Evolutionary conservation across 2,888 invertebrate species (phyloP), one percentile per base, ranked within the genome.

Genomic region (Sarcophaga subvicina): DNA sequence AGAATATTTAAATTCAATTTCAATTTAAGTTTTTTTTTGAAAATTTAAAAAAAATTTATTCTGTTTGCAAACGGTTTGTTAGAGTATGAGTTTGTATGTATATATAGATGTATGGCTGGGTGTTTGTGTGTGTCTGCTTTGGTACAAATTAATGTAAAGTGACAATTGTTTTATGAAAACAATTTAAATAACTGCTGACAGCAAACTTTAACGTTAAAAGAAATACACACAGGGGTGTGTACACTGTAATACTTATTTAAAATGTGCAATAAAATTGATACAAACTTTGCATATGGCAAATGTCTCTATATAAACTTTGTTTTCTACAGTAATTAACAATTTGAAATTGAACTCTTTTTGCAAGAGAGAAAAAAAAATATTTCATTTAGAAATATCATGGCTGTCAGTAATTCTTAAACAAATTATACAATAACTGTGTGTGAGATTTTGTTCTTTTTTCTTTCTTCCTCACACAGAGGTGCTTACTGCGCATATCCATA

Each of bases 71-170:
- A 14, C 5, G 54, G 14, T 14, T 54, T 14, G 14, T 14, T 54
- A 8, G 37, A 0, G 37, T 20, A 20, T 20, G 37, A 37, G 37
- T 37, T 10, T 10, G 37, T 37, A 37, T 37, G 37, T 10, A 27
- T 3, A 27, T 2, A n/a, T 25, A 2, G 4, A 37, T 6, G 37
- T 37, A 37, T 37, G 5, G 37, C 12, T 49, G 4, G 14, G 49
- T 49, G 14, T 14, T 4, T 14, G 54, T 54, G 17, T 67, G 22
- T 72, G 14, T 54, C 37, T 69, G 83, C 22, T 25, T 67, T 80
- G 47, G 45, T 77, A 80, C 77, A 86, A 86, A 86, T 86, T 86
- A 86, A 77, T 86, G 86, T 86, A 73, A 86, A 80, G 83, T 83
- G 86, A 83, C 86, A 86, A 86, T 80, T 80, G 79, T 75, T 83